Percentiles rank a stretch among this genome's conserved stretches.
Conservation (phyloP, 2,888 invertebrate genomes). For the Esperia sulphurella region DNA sequence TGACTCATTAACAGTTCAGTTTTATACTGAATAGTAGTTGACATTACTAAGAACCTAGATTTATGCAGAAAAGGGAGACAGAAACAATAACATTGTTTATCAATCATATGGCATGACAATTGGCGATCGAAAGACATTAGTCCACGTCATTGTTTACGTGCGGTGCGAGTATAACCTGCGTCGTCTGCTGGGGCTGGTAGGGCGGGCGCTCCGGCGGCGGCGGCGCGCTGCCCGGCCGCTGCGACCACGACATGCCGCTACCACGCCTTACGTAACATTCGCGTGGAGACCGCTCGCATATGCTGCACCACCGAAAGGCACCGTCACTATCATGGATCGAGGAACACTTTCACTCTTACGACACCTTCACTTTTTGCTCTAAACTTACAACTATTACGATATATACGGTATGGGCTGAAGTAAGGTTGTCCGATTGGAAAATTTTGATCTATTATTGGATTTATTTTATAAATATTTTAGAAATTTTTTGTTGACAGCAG, state of each 20-base stretch:
- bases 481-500: constrained; percentile 66
- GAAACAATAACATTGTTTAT: constrained; percentile 15
- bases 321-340: constrained; percentile 60
- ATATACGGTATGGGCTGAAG: neutral
- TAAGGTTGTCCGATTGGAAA: neutral
- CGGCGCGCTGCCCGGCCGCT: constrained; percentile 49
- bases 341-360: constrained; percentile 62
- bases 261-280: constrained; percentile 72
- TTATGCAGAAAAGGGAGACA: neutral
- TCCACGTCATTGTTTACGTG: constrained; percentile 74
- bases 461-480: constrained; percentile 49
- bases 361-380: constrained; percentile 5
- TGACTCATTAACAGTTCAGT: too few species aligned
- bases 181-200: constrained; percentile 36
- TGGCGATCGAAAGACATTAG: constrained; percentile 20
- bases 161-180: constrained; percentile 48
- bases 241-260: constrained; percentile 74
- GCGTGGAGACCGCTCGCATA: constrained; percentile 55
- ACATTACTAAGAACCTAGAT: neutral
- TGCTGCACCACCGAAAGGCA: constrained; percentile 50
- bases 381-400: neutral
- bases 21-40: too few species aligned
- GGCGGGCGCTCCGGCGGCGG: constrained; percentile 41
- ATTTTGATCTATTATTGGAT: constrained; percentile 20
- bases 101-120: constrained; percentile 34